Evolutionary conservation across 2,797 vertebrate genomes (phyloP).

Genomic region (Cheracebus regulus): DNA sequence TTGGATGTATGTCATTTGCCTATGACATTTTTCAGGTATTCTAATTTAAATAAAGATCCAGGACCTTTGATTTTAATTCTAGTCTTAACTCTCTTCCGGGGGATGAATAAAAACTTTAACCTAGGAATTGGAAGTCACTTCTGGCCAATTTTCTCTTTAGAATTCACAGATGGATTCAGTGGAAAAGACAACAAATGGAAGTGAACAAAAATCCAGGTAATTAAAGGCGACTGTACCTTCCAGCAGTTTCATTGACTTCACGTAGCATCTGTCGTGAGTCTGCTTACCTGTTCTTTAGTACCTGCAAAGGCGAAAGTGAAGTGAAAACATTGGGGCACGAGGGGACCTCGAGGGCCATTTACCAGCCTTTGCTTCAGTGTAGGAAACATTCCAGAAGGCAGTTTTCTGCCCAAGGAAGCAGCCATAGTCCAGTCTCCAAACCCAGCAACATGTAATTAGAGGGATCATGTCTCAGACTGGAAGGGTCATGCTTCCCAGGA

Average conservation of each 20-base stretch:
- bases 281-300: rapidly evolving
- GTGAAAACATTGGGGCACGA: rapidly evolving
- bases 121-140: background rate
- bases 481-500: rapidly evolving
- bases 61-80: background rate
- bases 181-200: slow-evolving; percentile 72
- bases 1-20: background rate
- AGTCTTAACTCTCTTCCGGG: background rate
- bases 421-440: rapidly evolving
- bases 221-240: rapidly evolving
- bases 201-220: slow-evolving; percentile 84
- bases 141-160: slow-evolving; percentile 52
- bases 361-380: rapidly evolving
- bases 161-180: slow-evolving; percentile 79
- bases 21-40: background rate
- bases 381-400: background rate
- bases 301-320: rapidly evolving
- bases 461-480: rapidly evolving
- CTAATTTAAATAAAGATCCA: background rate
- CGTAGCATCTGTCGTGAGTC: rapidly evolving
- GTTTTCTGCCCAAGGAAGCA: background rate
- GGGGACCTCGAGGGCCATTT: rapidly evolving
- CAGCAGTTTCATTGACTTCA: rapidly evolving
- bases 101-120: rapidly evolving
- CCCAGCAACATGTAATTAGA: background rate